Percentiles rank a stretch among this genome's conserved stretches.
These are phyloP conservation scores for Trimorus sp. DNA, from an alignment of 2,888 invertebrate species.

Conservation along the genomic window DNA sequence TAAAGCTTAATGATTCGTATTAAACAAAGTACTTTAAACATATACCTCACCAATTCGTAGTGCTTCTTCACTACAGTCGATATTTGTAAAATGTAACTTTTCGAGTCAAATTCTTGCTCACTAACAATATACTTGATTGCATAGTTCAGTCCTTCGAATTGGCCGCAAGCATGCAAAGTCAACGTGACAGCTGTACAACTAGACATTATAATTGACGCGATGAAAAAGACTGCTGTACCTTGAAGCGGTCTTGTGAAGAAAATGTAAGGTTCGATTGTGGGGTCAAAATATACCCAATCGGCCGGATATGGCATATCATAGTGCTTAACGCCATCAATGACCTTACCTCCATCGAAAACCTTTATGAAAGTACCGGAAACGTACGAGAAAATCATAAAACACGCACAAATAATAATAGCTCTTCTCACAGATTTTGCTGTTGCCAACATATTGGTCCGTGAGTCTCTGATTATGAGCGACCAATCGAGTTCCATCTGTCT, in stretches of 20 bases:
- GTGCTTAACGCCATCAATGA: neutral
- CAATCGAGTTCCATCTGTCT: neutral
- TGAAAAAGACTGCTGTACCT: neutral
- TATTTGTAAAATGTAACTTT: neutral
- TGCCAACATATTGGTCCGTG: neutral
- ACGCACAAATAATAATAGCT: neutral
- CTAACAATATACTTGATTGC: neutral
- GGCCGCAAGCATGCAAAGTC: neutral
- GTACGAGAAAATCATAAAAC: neutral
- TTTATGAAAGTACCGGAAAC: neutral
- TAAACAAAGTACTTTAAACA: neutral
- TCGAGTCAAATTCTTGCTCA: neutral
- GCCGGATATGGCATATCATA: neutral
- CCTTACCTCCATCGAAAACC: neutral
- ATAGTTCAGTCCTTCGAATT: neutral
- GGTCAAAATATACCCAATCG: neutral
- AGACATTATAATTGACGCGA: neutral
- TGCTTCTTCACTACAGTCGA: neutral
- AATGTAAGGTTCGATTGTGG: neutral
- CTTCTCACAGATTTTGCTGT: neutral
- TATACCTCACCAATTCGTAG: neutral
- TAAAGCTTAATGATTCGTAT: neutral
- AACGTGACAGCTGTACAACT: neutral
- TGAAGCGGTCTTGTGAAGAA: neutral
- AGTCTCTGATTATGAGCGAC: neutral